Evolutionary conservation across 1,140 invertebrate species (phyloP), one percentile per base, ranked within the genome.

Genomic region (Brachionus koreanus): DNA sequence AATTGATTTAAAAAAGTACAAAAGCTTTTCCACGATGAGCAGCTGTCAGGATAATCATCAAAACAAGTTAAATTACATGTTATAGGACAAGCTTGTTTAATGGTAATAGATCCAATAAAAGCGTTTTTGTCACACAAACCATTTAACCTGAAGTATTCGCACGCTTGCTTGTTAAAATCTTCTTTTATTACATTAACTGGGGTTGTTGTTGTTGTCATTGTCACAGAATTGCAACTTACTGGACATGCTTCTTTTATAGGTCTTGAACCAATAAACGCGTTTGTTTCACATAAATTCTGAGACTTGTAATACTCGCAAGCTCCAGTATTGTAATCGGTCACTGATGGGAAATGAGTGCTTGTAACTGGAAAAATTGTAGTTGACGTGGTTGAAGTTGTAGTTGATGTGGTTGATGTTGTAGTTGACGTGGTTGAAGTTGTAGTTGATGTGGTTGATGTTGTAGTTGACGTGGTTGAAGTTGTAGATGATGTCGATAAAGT

Each of bases 221-320:
- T 12, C n/a, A n/a, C 2, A 19, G 29, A 19, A 69, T 69, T 39
- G 19, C 65, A 69, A n/a, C 13, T 37, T 19, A 69, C 6, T 69
- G 65, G 65, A 19, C 65, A 69, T 19, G 65, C 65, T 37, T 69
- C 65, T 69, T 69, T 69, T 1, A 69, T 39, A 6, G 35, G 65
- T 5, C n/a, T 39, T 37, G 16, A 37, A 69, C 35, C 35, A 37
- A 69, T 23, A 69, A 19, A 69, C 6, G 65, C 33, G 37, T 69
- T 39, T 39, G 5, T n/a, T n/a, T 69, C 2, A 33, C 65, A 69
- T 16, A 69, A 39, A 39, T 39, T 39, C 37, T 16, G n/a, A 37
- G 65, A 19, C 19, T 39, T 69, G 35, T 69, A 69, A 16, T 39
- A 39, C 7, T 19, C 35, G 37, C 65, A 69, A 16, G 16, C 16